A percentile compares a stretch with the other conserved stretches of the same genome.
phyloP scores from a whole-genome alignment of 2,888 invertebrate species.

The Coremacera marginata region DNA sequence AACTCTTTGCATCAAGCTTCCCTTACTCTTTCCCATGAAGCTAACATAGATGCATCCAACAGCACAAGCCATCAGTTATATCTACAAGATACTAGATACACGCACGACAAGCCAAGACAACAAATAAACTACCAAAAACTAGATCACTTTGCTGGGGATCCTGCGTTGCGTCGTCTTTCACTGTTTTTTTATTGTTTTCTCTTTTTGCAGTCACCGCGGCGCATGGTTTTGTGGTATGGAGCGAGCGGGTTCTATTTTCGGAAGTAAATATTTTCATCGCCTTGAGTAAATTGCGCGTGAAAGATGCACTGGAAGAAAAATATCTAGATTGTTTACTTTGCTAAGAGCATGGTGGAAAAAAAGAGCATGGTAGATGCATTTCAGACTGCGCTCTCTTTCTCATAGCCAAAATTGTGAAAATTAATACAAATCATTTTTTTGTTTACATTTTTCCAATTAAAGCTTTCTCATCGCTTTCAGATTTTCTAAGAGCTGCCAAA shows the following conservation, averaged over 20 bases:
- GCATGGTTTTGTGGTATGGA: constrained; percentile 11
- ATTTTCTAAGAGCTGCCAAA: too few relatives aligned
- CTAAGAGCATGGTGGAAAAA: too few relatives aligned
- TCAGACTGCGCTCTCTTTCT: too few relatives aligned
- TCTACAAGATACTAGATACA: constrained; percentile 24
- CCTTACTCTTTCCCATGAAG: constrained; percentile 41
- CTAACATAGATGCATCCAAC: constrained; percentile 8
- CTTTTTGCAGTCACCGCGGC: constrained; percentile 23
- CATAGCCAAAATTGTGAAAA: too few relatives aligned
- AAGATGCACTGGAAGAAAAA: constrained; percentile 29
- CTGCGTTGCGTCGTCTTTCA: constrained; percentile 28
- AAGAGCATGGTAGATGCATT: too few relatives aligned
- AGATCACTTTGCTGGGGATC: constrained; percentile 67
- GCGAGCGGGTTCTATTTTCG: constrained; percentile 37
- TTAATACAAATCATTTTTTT: too few relatives aligned
- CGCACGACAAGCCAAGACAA: constrained; percentile 34
- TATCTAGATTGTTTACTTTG: too few relatives aligned
- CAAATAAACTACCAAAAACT: constrained; percentile 51
- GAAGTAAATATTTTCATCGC: constrained; percentile 25
- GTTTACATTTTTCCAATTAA: too few relatives aligned
- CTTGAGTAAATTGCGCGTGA: constrained; percentile 1
- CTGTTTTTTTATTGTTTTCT: background rate
- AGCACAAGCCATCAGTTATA: background rate
- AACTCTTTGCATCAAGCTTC: background rate
- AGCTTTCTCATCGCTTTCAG: too few relatives aligned